Percentiles rank a stretch among this genome's conserved stretches.
Evolutionary conservation across 92 coral and sea anemone species (phyloP).

Genomic region (Palythoa caribaeorum): DNA sequence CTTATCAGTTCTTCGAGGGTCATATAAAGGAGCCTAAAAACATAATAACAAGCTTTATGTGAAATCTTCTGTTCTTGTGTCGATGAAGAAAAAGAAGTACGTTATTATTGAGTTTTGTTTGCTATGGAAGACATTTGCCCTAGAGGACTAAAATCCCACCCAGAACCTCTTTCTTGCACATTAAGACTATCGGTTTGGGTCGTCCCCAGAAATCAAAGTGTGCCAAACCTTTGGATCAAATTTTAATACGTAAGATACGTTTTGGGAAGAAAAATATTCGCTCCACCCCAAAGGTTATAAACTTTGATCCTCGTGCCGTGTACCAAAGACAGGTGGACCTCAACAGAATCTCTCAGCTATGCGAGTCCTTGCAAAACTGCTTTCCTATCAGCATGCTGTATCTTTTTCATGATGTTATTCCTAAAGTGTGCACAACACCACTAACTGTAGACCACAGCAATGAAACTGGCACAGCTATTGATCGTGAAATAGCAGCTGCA

Average conservation of each 20-base stretch:
- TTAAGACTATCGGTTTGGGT: background rate
- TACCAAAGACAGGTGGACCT: too few species aligned
- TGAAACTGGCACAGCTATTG: slow-evolving; percentile 2
- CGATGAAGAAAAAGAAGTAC: slow-evolving; percentile 58
- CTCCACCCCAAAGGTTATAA: too few species aligned
- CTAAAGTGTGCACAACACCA: background rate
- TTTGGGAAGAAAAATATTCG: too few species aligned
- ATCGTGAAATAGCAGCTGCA: background rate
- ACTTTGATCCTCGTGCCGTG: too few species aligned
- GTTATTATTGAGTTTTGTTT: slow-evolving; percentile 20
- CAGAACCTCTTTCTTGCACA: slow-evolving; percentile 2
- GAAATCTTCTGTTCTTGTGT: slow-evolving; percentile 36
- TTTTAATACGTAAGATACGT: too few species aligned
- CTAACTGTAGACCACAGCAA: background rate
- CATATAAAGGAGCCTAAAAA: slow-evolving; percentile 64
- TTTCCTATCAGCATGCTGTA: slow-evolving; percentile 4
- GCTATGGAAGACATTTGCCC: background rate
- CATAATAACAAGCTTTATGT: slow-evolving; percentile 49
- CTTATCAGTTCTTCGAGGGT: slow-evolving; percentile 66
- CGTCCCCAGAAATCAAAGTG: slow-evolving; percentile 68
- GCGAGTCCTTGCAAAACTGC: background rate
- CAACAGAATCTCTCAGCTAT: slow-evolving; percentile 1
- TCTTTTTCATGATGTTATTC: slow-evolving; percentile 19
- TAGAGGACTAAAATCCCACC: background rate
- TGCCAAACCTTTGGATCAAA: slow-evolving; percentile 60